Evolutionary conservation across 2,113 vertebrate genomes (phyloP).

Genomic region (Psittacus erithacus): DNA sequence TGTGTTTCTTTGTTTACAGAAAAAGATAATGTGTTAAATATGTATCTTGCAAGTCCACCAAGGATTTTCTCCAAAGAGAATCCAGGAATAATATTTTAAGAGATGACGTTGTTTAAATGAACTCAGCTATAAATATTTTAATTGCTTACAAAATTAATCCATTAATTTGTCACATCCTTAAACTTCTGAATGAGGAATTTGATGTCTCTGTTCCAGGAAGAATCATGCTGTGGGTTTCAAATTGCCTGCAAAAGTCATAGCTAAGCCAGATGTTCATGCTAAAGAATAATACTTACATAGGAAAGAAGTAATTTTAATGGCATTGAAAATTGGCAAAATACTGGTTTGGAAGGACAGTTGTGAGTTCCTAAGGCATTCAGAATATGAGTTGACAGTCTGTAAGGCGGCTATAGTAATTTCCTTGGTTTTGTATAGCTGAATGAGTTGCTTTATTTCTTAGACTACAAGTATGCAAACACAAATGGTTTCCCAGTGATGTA

Average conservation of each 20-base stretch:
- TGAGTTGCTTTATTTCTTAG: slow-evolving; percentile 16
- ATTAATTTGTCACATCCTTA: background rate
- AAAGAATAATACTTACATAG: background rate
- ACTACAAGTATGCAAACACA: background rate
- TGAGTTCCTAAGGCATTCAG: background rate
- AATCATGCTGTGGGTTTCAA: background rate
- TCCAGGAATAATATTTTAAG: slow-evolving; percentile 35
- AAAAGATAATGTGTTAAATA: slow-evolving; percentile 16
- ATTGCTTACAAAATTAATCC: background rate
- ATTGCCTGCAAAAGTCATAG: background rate
- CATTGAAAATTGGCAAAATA: background rate
- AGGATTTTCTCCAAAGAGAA: slow-evolving; percentile 24
- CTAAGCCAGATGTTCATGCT: background rate
- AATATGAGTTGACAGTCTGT: background rate
- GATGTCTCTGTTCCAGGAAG: slow-evolving; percentile 9
- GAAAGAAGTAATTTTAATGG: background rate
- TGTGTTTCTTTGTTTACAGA: background rate
- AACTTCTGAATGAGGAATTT: slow-evolving; percentile 23
- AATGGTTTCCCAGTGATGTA: background rate
- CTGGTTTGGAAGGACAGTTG: background rate
- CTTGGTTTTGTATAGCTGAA: slow-evolving; percentile 13
- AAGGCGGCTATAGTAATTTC: slow-evolving; percentile 19
- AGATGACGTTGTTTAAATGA: background rate
- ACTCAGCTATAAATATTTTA: slow-evolving; percentile 39
- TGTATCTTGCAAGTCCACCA: background rate